Evolutionary conservation across 2,888 invertebrate genomes (phyloP), one percentile per base, ranked within the genome.

Genomic region (Aelia acuminata): DNA sequence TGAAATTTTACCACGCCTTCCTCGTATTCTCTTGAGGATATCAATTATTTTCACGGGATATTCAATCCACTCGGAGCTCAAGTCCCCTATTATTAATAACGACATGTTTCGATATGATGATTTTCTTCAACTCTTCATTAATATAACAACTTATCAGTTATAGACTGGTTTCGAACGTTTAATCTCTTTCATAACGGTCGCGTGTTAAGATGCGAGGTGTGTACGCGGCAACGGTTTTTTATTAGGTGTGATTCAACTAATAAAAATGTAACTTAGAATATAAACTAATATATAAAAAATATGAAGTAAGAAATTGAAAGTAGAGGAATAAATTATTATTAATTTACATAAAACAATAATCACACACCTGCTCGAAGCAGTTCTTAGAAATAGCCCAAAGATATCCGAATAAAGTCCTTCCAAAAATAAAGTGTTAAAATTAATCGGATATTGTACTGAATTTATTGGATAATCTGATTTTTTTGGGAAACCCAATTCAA

Each of bases 11-110:
- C 80, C 80, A 80, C 80, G 80, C 80, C 80, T 80, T 47, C 43
- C 39, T 80, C 80, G 43, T 80, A 80, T 80, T 80, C 80, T 80
- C n/a, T 80, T n/a, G 22, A 35, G 80, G 39, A n/a, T 80, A 80
- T 80, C 80, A 80, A 80, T 80, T 80, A 80, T 80, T 80, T 80
- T 80, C 80, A 80, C 80, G 80, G 80, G 39, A 80, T 80, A 80
- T 80, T 80, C 80, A 80, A 80, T 80, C 80, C 80, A n/a, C n/a
- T 80, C 43, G 3, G n/a, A 43, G 13, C 43, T 80, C 22, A 39
- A n/a, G 43, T 47, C n/a, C 5, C 80, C 43, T 47, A n/a, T 80
- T 47, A 80, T 80, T 80, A 80, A 80, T 80, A 70, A 70, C 80
- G 35, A n/a, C 80, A 39, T n/a, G n/a, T 39, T 43, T 43, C 43